Percentiles rank a stretch among this genome's conserved stretches.
Conservation (phyloP, 2,888 invertebrate genomes). For the Cephus pulcher region DNA sequence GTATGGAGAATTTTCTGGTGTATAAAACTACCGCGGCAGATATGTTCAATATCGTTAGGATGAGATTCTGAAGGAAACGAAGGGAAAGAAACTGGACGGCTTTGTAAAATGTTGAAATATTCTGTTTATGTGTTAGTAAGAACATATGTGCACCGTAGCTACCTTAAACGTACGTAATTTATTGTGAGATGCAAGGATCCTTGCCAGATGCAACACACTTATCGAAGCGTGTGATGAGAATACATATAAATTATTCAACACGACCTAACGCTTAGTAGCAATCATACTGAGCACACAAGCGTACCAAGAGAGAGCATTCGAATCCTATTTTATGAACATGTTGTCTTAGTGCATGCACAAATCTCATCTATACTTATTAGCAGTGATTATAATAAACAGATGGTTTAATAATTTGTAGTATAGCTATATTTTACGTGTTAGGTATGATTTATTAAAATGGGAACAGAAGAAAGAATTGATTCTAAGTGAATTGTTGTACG, state of each 20-base stretch:
- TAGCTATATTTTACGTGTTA: background rate
- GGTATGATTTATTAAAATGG: background rate
- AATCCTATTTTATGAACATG: background rate
- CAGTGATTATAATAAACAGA: background rate
- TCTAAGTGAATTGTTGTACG: background rate
- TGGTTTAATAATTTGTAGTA: background rate
- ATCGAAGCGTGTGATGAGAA: background rate
- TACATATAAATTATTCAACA: constrained; percentile 4
- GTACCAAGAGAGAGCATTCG: background rate
- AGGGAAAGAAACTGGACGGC: background rate
- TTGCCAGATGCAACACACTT: constrained; percentile 5
- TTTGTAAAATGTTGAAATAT: background rate
- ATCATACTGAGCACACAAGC: background rate
- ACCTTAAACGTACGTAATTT: background rate
- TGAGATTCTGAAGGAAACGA: background rate
- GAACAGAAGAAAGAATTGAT: background rate
- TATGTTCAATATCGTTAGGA: background rate
- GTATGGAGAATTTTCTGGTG: background rate
- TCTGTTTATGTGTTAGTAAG: background rate
- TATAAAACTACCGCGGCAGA: background rate
- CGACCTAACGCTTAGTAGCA: background rate
- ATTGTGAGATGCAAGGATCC: background rate
- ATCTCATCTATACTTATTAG: background rate
- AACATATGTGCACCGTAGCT: background rate
- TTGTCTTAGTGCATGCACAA: background rate